Percentiles rank a stretch among this genome's conserved stretches.
Evolutionary conservation across 2,113 vertebrate species (phyloP).

Genomic region (Callocephalon fimbriatum): DNA sequence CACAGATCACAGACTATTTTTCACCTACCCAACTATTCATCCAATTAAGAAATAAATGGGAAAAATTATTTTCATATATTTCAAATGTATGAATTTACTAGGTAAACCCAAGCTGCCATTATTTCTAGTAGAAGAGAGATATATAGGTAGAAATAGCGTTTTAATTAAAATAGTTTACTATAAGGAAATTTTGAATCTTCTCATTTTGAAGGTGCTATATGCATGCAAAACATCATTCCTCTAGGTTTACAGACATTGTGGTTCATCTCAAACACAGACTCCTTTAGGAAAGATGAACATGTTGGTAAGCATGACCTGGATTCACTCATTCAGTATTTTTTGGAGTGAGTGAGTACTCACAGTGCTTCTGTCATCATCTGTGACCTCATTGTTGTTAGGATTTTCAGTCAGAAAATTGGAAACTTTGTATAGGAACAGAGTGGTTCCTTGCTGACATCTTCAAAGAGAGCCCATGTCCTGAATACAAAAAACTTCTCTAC

Average conservation of each 20-base stretch:
- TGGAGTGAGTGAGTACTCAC: neutral
- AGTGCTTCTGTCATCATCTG: neutral
- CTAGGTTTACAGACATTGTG: neutral
- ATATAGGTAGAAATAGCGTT: neutral
- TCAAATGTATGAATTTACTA: neutral
- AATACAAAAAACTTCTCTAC: neutral
- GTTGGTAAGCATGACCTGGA: neutral
- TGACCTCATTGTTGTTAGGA: neutral
- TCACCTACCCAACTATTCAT: neutral
- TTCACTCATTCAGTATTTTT: neutral
- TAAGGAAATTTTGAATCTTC: neutral
- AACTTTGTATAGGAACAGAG: neutral
- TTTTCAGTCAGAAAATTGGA: neutral
- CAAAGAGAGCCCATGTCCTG: neutral
- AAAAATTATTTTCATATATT: neutral
- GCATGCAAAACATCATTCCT: neutral
- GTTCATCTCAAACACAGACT: neutral
- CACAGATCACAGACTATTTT: neutral
- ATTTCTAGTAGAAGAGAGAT: neutral
- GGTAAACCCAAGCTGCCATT: neutral
- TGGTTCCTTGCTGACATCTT: neutral
- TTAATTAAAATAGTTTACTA: neutral
- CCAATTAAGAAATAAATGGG: neutral
- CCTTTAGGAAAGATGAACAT: neutral
- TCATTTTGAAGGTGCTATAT: neutral